phyloP scores from a whole-genome alignment of 2,888 invertebrate species.

The Netelia virgata region DNA sequence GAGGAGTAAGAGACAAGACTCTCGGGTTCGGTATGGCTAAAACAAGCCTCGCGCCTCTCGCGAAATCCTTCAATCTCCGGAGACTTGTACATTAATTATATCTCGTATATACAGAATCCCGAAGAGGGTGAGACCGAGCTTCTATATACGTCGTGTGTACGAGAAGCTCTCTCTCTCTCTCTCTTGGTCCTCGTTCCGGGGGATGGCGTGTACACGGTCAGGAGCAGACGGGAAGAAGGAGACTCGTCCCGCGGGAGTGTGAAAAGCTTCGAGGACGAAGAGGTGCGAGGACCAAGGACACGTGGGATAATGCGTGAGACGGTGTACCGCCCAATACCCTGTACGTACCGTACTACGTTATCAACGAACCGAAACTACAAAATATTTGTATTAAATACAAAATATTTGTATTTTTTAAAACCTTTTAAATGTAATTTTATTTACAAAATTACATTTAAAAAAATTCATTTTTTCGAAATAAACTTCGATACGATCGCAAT shows the following conservation, averaged over 20 bases:
- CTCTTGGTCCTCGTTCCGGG: slow-evolving; percentile 37
- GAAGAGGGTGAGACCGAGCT: slow-evolving; percentile 40
- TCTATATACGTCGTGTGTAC: background rate
- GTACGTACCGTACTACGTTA: background rate
- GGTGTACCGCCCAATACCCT: slow-evolving; percentile 33
- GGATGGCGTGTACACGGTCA: slow-evolving; percentile 26
- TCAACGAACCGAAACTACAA: background rate
- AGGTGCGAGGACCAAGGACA: slow-evolving; percentile 38
- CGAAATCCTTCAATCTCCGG: slow-evolving; percentile 78
- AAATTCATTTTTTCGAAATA: too few species aligned
- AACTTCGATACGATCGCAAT: too few species aligned
- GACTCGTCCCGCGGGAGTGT: slow-evolving; percentile 36
- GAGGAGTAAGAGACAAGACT: slow-evolving; percentile 13
- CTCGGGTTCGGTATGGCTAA: slow-evolving; percentile 36
- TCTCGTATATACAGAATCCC: slow-evolving; percentile 53
- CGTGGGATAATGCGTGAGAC: slow-evolving; percentile 48
- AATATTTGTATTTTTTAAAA: too few species aligned
- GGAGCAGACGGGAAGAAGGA: slow-evolving; percentile 30
- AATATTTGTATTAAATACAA: too few species aligned
- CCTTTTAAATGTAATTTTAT: too few species aligned
- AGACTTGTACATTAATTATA: slow-evolving; percentile 82
- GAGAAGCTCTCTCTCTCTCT: slow-evolving; percentile 46
- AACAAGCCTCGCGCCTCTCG: slow-evolving; percentile 58
- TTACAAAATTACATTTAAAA: too few species aligned
- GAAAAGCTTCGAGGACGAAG: slow-evolving; percentile 44